A percentile compares a stretch with the other conserved stretches of the same genome.
phyloP scores from a whole-genome alignment of 2,113 vertebrate species.

The Chaetorhynchus papuensis region DNA sequence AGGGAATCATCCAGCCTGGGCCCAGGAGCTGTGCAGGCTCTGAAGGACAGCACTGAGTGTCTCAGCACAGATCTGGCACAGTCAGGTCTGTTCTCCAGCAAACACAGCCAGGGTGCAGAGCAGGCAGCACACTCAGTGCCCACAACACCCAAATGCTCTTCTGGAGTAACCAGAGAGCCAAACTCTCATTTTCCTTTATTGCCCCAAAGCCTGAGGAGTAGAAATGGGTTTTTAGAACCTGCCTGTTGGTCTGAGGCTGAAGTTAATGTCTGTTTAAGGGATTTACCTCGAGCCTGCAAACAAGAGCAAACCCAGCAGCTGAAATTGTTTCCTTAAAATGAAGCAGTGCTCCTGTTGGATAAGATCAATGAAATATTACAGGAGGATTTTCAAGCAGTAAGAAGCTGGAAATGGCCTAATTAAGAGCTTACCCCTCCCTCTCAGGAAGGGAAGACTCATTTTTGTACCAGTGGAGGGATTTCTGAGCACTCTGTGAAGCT shows the following conservation, averaged over 20 bases:
- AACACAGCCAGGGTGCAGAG: neutral
- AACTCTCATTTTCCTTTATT: neutral
- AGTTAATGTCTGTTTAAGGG: rapidly evolving
- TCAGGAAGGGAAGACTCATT: neutral
- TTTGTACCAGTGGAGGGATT: neutral
- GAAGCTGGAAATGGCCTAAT: neutral
- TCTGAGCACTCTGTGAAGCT: neutral
- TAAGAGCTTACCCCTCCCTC: neutral
- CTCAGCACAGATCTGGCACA: neutral
- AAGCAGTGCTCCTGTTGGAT: neutral
- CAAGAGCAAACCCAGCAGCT: neutral
- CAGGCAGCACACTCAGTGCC: neutral
- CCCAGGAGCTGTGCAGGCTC: neutral
- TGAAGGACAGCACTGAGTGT: neutral
- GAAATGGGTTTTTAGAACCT: neutral
- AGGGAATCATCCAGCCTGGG: neutral
- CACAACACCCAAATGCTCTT: rapidly evolving
- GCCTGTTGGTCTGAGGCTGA: neutral
- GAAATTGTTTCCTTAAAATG: neutral
- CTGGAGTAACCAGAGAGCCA: neutral
- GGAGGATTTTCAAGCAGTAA: neutral
- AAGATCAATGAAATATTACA: neutral
- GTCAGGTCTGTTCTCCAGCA: neutral
- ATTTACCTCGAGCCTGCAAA: neutral
- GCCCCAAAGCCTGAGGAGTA: neutral